A percentile compares a stretch with the other conserved stretches of the same genome.
phyloP scores from a whole-genome alignment of 2,113 vertebrate genomes.

The Tinamus guttatus region DNA sequence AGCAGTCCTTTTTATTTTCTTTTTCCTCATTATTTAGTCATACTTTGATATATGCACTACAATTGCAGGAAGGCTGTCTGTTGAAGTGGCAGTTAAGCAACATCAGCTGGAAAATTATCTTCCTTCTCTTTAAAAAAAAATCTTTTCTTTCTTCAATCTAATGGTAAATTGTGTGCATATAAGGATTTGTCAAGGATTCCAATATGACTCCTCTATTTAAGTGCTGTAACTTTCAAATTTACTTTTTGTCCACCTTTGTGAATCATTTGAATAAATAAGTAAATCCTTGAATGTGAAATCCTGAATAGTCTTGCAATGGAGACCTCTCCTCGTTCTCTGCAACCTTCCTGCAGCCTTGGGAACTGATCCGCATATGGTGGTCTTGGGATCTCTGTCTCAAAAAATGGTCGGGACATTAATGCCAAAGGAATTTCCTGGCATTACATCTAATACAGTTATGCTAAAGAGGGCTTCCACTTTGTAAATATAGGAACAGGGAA shows the following conservation, averaged over 20 bases:
- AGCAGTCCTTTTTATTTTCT: rapidly evolving
- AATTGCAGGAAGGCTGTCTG: neutral
- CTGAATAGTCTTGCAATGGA: neutral
- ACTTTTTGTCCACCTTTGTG: neutral
- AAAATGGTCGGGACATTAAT: neutral
- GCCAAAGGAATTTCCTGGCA: neutral
- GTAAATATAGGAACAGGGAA: neutral
- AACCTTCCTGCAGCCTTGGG: neutral
- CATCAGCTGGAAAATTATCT: neutral
- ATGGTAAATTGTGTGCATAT: neutral
- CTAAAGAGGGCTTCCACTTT: neutral
- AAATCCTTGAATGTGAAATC: neutral
- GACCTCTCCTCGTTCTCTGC: neutral
- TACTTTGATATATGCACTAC: neutral
- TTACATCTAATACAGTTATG: neutral
- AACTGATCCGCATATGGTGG: neutral
- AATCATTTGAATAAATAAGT: neutral
- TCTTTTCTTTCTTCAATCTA: neutral
- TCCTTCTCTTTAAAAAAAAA: neutral
- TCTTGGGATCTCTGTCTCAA: neutral
- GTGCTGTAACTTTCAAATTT: neutral
- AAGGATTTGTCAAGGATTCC: neutral
- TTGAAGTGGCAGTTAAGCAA: neutral
- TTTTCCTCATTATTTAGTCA: neutral
- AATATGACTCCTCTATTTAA: neutral